These are phyloP conservation scores for Pelochelys cantorii DNA, from an alignment of 2,797 vertebrate species.

Conservation along the genomic window DNA sequence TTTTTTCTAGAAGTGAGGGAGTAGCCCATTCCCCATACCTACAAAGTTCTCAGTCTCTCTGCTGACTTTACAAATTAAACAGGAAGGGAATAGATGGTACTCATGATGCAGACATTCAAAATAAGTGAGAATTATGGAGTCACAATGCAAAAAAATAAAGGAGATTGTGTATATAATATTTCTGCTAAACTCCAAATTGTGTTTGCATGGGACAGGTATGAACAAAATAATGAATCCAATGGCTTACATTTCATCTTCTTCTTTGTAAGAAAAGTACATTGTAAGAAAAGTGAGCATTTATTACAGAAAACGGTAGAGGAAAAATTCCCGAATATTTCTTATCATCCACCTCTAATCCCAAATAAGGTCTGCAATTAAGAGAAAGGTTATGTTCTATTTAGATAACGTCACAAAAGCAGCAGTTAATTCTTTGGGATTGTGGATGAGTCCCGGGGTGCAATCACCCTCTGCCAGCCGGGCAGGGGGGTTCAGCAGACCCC, in stretches of 20 bases:
- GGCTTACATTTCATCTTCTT: not conserved
- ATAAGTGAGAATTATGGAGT: not conserved
- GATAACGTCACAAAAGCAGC: slow-evolving; percentile 46
- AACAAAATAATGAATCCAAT: slow-evolving; percentile 28
- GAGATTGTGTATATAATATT: not conserved
- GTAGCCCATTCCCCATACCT: not conserved
- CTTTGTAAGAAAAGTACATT: slow-evolving; percentile 12
- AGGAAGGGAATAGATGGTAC: not conserved
- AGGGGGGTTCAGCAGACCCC: too few relatives aligned
- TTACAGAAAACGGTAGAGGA: slow-evolving; percentile 3
- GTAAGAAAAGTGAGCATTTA: not conserved
- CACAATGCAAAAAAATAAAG: not conserved
- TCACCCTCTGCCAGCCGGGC: too few relatives aligned
- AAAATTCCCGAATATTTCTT: not conserved
- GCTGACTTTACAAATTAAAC: not conserved
- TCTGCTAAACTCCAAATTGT: not conserved
- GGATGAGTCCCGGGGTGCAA: too few relatives aligned
- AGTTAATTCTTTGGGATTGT: not conserved
- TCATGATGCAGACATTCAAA: not conserved
- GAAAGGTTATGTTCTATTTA: slow-evolving; percentile 40
- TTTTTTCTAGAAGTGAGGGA: not conserved
- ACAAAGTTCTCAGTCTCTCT: not conserved
- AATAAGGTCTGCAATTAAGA: slow-evolving; percentile 2
- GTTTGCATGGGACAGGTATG: not conserved
- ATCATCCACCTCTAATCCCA: not conserved